Conservation (phyloP, 2,113 vertebrate species). For the Ochotona princeps region DNA sequence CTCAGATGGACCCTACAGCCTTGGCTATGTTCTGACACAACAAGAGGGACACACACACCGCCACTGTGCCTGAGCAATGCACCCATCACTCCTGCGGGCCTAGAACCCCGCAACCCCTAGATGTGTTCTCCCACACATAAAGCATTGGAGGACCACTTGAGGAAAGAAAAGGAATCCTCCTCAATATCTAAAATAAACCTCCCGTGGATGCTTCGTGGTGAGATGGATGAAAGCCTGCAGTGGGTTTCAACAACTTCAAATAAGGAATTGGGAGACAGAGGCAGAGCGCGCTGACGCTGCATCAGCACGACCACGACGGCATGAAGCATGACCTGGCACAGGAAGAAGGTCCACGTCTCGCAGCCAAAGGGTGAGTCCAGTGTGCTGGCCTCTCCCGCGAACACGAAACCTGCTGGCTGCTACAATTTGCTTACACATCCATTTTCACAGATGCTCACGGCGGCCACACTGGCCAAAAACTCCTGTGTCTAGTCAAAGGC, state of each 20-base stretch:
- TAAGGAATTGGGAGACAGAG: neutral
- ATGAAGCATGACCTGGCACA: neutral
- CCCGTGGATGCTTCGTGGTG: neutral
- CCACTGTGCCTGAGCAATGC: neutral
- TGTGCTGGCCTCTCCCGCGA: neutral
- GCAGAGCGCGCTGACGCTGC: neutral
- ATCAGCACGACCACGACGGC: neutral
- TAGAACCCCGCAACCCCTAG: neutral
- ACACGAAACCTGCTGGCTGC: neutral
- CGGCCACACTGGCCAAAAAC: neutral
- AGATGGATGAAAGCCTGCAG: conserved; percentile 11
- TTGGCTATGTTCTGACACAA: too few relatives aligned
- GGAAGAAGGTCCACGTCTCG: neutral
- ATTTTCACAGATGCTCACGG: neutral
- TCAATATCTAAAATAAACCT: neutral
- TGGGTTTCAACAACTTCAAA: neutral
- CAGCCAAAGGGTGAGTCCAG: neutral
- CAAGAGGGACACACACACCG: neutral
- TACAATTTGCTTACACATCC: neutral
- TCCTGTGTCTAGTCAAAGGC: neutral
- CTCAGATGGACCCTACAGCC: neutral
- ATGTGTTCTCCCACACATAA: neutral
- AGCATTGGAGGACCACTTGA: neutral
- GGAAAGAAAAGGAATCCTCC: neutral
- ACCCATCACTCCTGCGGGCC: neutral